Conservation (phyloP, 2,797 vertebrate genomes). For the Ptychadena robeensis region DNA sequence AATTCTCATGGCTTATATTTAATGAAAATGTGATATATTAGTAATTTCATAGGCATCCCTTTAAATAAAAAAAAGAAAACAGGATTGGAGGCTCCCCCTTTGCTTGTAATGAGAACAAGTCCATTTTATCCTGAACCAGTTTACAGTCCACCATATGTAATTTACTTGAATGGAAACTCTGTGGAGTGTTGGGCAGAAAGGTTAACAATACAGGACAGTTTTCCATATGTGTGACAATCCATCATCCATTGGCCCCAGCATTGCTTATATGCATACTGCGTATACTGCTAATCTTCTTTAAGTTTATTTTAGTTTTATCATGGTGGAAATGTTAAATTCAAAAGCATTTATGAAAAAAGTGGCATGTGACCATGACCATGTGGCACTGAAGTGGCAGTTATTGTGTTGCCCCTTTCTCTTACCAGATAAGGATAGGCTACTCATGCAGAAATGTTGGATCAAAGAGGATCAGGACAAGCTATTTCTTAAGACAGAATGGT, state of each 20-base stretch:
- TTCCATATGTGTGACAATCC: neutral
- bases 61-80: conserved; percentile 14
- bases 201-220: neutral
- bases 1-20: conserved; percentile 53
- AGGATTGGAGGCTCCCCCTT: conserved; percentile 2
- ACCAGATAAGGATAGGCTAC: conserved; percentile 15
- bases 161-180: conserved; percentile 22
- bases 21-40: conserved; percentile 18
- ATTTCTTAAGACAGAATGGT: neutral
- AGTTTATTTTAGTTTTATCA: neutral
- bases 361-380: neutral
- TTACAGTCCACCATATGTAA: conserved; percentile 2
- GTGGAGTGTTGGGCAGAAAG: neutral
- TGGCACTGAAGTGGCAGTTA: conserved; percentile 36
- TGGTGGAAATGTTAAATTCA: conserved; percentile 20
- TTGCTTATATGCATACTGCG: neutral
- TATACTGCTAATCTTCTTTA: conserved; percentile 7
- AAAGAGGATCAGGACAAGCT: conserved; percentile 4
- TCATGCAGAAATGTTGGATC: conserved; percentile 42
- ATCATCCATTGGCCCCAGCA: neutral
- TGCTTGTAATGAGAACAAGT: conserved; percentile 14
- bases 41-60: conserved; percentile 17
- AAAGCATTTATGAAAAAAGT: neutral
- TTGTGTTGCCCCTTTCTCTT: neutral
- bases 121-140: conserved; percentile 25